Evolutionary conservation across 2,888 invertebrate species (phyloP), one percentile per base, ranked within the genome.

Genomic region (Odontomyia ornata): DNA sequence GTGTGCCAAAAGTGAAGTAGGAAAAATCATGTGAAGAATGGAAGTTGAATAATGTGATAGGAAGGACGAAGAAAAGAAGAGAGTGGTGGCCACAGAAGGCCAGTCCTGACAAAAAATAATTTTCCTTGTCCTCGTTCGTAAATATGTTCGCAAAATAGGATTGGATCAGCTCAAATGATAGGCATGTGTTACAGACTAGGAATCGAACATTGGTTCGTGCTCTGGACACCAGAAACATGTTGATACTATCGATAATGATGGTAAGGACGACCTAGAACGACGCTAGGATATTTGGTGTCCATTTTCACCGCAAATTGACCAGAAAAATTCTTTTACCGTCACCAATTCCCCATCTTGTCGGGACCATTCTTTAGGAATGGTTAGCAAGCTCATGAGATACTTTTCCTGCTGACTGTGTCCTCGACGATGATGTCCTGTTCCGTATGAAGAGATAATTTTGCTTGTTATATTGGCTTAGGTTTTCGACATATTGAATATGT

Each of bases 251-350:
- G 52, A 52, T 52, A 52, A 52, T 52, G 52, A 52, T 52, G 52
- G 15, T 52, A 36, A 9, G 36, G 36, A 36, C 36, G 52, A 18
- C 52, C 0, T 18, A 18, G 13, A 52, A 52, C 18, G 7, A 52
- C 15, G 52, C 15, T 7, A 18, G 52, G 15, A 52, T 52, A 18
- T 15, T 52, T 52, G 52, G 15, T 27, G 23, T 27, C 23, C 27
- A 64, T 64, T 28, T 64, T 64, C 28, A 64, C 64, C 64, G 28
- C 64, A 64, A 64, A 64, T 64, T 28, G 64, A 64, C 64, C 64
- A 64, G 64, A 64, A 64, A 64, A 52, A 64, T 28, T 52, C 60
- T 60, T 64, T 28, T 28, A 2, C 64, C 64, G n/a, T 64, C 13
- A 28, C 28, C n/a, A 28, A 28, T 25, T 28, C 15, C 15, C 25